A percentile compares a stretch with the other conserved stretches of the same genome.
These are phyloP conservation scores for Xerus rutilus DNA, from an alignment of 2,797 vertebrate species.

Conservation along the genomic window DNA sequence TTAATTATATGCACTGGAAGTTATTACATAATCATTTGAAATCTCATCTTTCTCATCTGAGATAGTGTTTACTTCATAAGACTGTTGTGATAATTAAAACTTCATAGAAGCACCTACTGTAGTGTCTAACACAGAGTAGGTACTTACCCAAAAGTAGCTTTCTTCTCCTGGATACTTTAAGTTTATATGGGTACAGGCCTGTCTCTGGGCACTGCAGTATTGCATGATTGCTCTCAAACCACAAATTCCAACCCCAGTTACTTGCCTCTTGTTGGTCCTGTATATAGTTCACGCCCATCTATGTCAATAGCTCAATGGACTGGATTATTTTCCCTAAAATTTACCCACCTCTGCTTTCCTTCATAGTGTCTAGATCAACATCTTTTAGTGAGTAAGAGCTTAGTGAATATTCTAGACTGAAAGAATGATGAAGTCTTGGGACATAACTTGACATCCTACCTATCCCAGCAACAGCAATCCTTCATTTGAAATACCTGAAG, in stretches of 20 bases:
- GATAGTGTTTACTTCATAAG: not conserved
- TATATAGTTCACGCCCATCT: not conserved
- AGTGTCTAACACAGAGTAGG: not conserved
- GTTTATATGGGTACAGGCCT: not conserved
- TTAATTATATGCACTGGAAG: not conserved
- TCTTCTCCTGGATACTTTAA: not conserved
- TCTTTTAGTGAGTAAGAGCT: not conserved
- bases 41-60: not conserved
- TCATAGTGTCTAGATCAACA: not conserved
- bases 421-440: not conserved
- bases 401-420: not conserved
- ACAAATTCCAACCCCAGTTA: not conserved
- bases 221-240: not conserved
- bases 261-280: not conserved
- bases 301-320: not conserved
- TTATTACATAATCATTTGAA: not conserved
- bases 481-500: not conserved
- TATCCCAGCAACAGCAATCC: not conserved
- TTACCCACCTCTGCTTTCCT: not conserved
- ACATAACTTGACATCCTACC: constrained; percentile 1
- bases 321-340: not conserved
- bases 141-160: not conserved
- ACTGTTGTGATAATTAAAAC: not conserved
- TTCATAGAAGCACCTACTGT: not conserved
- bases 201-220: too few species aligned